Conservation (phyloP, 1,140 invertebrate species). For the Apocrypta bakeri region DNA sequence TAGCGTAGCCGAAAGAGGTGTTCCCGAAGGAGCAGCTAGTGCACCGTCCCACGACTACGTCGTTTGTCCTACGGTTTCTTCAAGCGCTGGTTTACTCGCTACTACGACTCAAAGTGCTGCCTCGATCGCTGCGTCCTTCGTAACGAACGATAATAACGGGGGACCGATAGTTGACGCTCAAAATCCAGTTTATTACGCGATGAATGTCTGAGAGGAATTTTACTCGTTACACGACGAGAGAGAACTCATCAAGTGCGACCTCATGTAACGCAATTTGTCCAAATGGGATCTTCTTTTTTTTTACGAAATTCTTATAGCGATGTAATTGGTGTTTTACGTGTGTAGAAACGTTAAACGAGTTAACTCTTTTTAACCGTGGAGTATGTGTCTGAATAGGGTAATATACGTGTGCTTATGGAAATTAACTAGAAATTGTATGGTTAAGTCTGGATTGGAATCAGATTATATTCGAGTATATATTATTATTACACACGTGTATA, state of each 20-base stretch:
- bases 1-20: slow-evolving; percentile 76
- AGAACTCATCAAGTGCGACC: slow-evolving; percentile 48
- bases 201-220: slow-evolving; percentile 69
- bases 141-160: background rate
- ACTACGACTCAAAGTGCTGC: background rate
- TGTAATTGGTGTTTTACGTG: background rate
- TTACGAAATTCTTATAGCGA: background rate
- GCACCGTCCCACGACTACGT: slow-evolving; percentile 75
- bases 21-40: slow-evolving; percentile 79
- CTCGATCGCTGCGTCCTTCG: background rate
- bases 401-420: no score
- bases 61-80: slow-evolving; percentile 50
- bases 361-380: no score
- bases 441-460: no score
- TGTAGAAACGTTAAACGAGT: no score
- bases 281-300: background rate
- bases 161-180: slow-evolving; percentile 60
- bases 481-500: background rate
- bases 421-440: no score
- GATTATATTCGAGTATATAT: background rate
- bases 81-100: slow-evolving; percentile 4
- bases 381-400: no score
- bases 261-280: slow-evolving; percentile 26
- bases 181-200: slow-evolving; percentile 73
- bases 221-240: slow-evolving; percentile 38